Evolutionary conservation across 2,797 vertebrate genomes (phyloP), one percentile per base, ranked within the genome.

Genomic region (Sebastes cheni): DNA sequence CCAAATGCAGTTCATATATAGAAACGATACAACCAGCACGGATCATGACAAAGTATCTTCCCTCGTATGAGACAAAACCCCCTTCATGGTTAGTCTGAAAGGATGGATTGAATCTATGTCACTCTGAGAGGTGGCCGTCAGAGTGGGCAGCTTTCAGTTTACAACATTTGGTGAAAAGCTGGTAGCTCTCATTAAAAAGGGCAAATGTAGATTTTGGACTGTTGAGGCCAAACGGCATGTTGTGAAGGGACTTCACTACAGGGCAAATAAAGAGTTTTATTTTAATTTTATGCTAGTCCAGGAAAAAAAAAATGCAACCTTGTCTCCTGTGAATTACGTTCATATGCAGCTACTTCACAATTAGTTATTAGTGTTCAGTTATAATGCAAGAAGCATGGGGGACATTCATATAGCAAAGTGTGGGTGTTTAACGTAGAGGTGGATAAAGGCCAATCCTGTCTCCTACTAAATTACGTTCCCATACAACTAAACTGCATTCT

Each of bases 51-150:
- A 94, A 91, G 92, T 95, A 90, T 95, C 93, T 94, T 95, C 93
- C 95, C 94, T 95, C 86, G 95, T 96, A 96, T 96, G 95, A 96
- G 95, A 96, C 95, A 96, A 95, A 95, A 94, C 94, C 95, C 95
- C 95, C 90, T 88, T 93, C 90, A 91, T 92, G 89, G 80, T 88
- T 88, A 79, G 81, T 90, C 90, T 89, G 91, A 92, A 91, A 93
- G 79, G 82, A 86, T 79, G 87, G 88, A 82, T 93, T 78, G 55
- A 83, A 83, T 94, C 82, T 89, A 81, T 77, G 81, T 84, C 92
- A 91, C 91, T 89, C 92, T 88, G 84, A 83, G 87, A 89, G 85
- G 87, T 89, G 91, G 83, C 89, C 78, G 81, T 84, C 82, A 92
- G 91, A 92, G 85, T 86, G 90, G 88, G 72, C 65, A 79, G 79